phyloP scores from a whole-genome alignment of 1,140 invertebrate species.

The Tribolium madens region DNA sequence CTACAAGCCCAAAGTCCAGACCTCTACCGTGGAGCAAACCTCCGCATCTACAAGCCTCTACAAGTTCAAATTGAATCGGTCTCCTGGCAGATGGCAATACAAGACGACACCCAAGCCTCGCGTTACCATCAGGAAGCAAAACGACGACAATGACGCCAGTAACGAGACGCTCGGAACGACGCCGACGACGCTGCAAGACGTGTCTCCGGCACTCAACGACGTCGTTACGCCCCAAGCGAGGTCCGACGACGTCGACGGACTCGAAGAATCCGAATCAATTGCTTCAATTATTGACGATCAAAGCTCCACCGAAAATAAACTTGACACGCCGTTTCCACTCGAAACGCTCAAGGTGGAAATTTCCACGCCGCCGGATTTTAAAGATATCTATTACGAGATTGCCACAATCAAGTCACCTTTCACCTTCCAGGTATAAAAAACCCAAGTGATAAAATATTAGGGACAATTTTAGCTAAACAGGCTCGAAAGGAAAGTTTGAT shows the following conservation, averaged over 20 bases:
- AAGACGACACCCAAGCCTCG: slow-evolving; percentile 88
- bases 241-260: slow-evolving; percentile 73
- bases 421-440: slow-evolving; percentile 79
- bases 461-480: background rate
- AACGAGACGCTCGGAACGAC: slow-evolving; percentile 67
- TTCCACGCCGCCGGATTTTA: slow-evolving; percentile 85
- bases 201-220: slow-evolving; percentile 58
- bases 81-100: slow-evolving; percentile 87
- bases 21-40: slow-evolving; percentile 68
- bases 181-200: slow-evolving; percentile 60
- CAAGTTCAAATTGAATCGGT: slow-evolving; percentile 83
- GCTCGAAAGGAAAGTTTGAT: background rate
- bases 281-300: slow-evolving; percentile 72
- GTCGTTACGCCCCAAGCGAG: slow-evolving; percentile 60
- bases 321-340: slow-evolving; percentile 73
- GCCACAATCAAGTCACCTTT: slow-evolving; percentile 91
- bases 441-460: background rate
- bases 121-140: slow-evolving; percentile 81
- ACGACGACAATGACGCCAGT: slow-evolving; percentile 71
- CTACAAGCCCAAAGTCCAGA: slow-evolving; percentile 72
- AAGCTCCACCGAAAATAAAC: slow-evolving; percentile 70
- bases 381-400: slow-evolving; percentile 87
- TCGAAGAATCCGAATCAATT: slow-evolving; percentile 76
- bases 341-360: slow-evolving; percentile 89
- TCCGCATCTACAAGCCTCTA: slow-evolving; percentile 71